Evolutionary conservation across 2,113 vertebrate genomes (phyloP).

Genomic region (Antennarius striatus): DNA sequence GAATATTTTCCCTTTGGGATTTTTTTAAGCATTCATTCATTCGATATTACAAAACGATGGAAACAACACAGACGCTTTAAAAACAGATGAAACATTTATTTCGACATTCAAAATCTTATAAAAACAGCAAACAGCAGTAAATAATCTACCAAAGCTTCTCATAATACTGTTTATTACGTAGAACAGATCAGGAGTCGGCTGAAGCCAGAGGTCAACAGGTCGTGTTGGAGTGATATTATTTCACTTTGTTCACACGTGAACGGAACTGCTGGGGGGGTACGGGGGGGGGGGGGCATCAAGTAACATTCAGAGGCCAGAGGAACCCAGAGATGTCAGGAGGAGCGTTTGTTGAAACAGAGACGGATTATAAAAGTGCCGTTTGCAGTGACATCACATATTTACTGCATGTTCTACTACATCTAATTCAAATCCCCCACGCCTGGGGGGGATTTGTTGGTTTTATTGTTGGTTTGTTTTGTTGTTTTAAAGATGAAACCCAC

Average conservation of each 20-base stretch:
- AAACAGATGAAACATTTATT: constrained; percentile 71
- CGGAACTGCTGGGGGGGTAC: neutral
- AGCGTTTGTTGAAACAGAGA: no score
- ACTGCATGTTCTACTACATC: constrained; percentile 24
- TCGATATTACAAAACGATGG: neutral
- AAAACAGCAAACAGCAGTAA: constrained; percentile 64
- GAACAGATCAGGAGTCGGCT: constrained; percentile 32
- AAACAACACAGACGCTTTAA: constrained; percentile 35
- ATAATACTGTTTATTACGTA: constrained; percentile 55
- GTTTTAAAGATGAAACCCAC: constrained; percentile 8
- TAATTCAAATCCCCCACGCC: neutral
- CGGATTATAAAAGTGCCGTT: constrained; percentile 14
- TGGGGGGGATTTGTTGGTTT: no score
- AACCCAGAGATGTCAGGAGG: neutral
- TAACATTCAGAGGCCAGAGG: constrained; percentile 51
- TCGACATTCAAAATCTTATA: constrained; percentile 63
- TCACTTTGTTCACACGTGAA: neutral
- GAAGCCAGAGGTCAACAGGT: constrained; percentile 21
- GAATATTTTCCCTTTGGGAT: no score
- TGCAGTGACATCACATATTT: constrained; percentile 15
- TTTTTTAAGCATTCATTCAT: neutral
- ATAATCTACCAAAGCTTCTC: constrained; percentile 60
- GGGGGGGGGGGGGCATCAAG: constrained; percentile 33
- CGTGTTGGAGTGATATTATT: constrained; percentile 16
- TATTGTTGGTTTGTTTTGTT: neutral